Conservation (phyloP, 2,888 invertebrate genomes). For the Theretra japonica region DNA sequence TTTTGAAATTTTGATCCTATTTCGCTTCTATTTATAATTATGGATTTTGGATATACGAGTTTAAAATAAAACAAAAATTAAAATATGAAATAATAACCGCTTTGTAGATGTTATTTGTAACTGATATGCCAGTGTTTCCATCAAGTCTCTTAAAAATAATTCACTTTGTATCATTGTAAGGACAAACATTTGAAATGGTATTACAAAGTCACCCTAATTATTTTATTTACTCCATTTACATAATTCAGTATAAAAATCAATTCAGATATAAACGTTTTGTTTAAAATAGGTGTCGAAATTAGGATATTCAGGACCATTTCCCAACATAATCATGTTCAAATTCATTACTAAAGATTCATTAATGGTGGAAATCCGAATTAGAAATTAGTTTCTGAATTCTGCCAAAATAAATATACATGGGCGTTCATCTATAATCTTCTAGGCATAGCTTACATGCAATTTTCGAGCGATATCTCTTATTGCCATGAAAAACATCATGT, state of each 20-base stretch:
- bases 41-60: neutral
- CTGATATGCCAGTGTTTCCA: neutral
- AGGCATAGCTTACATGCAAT: too few species aligned
- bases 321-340: too few species aligned
- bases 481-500: too few species aligned
- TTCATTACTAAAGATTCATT: too few species aligned
- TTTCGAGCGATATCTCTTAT: too few species aligned
- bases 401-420: too few species aligned
- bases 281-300: neutral
- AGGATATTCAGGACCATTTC: too few species aligned
- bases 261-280: neutral
- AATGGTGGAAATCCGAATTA: too few species aligned
- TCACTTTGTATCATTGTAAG: neutral
- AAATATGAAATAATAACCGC: neutral
- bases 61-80: neutral
- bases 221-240: neutral
- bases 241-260: neutral
- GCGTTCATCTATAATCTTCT: too few species aligned
- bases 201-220: neutral
- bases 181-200: neutral
- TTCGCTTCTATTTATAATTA: neutral
- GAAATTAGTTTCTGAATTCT: too few species aligned
- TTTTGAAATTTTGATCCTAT: slow-evolving; percentile 1
- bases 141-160: slow-evolving; percentile 23
- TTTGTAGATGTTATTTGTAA: slow-evolving; percentile 12